Conservation (phyloP, 2,888 invertebrate genomes). For the Rhagonycha fulva region DNA sequence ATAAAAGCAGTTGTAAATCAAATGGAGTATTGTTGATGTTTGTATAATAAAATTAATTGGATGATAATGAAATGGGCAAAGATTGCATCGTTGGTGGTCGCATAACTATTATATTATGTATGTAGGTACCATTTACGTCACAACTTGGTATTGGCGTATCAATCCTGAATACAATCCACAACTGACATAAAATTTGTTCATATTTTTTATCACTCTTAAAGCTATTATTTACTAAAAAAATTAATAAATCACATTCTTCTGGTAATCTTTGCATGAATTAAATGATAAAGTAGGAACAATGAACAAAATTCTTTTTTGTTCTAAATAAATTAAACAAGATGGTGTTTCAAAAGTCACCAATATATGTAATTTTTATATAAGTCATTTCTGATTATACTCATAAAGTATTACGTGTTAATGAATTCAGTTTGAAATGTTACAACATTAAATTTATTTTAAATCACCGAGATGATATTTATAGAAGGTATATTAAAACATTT, state of each 20-base stretch:
- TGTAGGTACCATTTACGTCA: neutral
- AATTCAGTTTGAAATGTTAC: neutral
- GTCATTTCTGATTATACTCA: too few species aligned
- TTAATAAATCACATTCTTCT: neutral
- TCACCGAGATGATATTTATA: neutral
- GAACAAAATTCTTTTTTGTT: neutral
- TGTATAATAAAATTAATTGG: too few species aligned
- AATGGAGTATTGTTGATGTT: too few species aligned
- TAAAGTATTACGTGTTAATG: neutral
- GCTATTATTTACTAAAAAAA: neutral
- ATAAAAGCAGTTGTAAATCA: too few species aligned
- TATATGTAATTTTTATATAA: too few species aligned
- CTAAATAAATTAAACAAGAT: neutral
- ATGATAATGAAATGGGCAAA: too few species aligned
- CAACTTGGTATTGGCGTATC: neutral
- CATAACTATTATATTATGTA: too few species aligned
- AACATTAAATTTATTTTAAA: neutral
- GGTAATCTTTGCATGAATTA: neutral
- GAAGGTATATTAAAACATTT: neutral
- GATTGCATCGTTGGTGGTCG: too few species aligned
- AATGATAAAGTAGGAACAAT: neutral
- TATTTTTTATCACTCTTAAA: neutral
- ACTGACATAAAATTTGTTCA: neutral
- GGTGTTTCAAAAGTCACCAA: neutral
- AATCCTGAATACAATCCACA: neutral